Evolutionary conservation across 2,888 invertebrate genomes (phyloP).

Genomic region (Brachyopa scutellaris): DNA sequence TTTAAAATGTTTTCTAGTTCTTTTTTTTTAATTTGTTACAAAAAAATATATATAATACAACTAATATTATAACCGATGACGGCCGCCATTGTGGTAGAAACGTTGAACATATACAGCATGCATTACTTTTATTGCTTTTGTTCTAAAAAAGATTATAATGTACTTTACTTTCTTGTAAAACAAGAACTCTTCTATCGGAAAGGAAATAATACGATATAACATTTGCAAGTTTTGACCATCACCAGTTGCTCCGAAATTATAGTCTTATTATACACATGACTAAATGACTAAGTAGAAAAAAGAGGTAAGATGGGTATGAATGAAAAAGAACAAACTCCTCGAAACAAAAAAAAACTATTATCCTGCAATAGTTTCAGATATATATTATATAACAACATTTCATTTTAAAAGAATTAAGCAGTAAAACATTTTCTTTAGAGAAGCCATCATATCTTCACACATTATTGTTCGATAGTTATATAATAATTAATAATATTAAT

Average conservation of each 20-base stretch:
- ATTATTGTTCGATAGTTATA: constrained; percentile 68
- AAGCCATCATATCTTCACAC: constrained; percentile 64
- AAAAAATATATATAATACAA: constrained; percentile 15
- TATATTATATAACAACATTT: constrained; percentile 50
- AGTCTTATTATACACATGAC: constrained; percentile 21
- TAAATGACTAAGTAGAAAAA: constrained; percentile 26
- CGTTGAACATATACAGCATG: neutral
- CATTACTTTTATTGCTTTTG: constrained; percentile 38
- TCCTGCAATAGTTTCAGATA: constrained; percentile 58
- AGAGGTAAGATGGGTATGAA: constrained; percentile 29
- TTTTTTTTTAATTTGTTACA: constrained; percentile 17
- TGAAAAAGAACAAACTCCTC: constrained; percentile 1
- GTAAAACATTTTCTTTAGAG: constrained; percentile 32
- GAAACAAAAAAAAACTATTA: constrained; percentile 43
- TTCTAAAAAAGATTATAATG: constrained; percentile 17
- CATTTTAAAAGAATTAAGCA: constrained; percentile 44
- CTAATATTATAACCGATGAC: constrained; percentile 59
- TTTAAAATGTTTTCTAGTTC: constrained; percentile 49
- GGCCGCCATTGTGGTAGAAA: constrained; percentile 46
- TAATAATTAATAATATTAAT: constrained; percentile 56
- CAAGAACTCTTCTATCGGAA: too few relatives aligned
- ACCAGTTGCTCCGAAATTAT: constrained; percentile 40
- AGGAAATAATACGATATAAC: constrained; percentile 4
- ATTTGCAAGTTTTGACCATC: constrained; percentile 41
- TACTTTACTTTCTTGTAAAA: too few relatives aligned